These are phyloP conservation scores for Gymnoscopelus microlampas DNA, from an alignment of 2,797 vertebrate genomes.

Conservation along the genomic window DNA sequence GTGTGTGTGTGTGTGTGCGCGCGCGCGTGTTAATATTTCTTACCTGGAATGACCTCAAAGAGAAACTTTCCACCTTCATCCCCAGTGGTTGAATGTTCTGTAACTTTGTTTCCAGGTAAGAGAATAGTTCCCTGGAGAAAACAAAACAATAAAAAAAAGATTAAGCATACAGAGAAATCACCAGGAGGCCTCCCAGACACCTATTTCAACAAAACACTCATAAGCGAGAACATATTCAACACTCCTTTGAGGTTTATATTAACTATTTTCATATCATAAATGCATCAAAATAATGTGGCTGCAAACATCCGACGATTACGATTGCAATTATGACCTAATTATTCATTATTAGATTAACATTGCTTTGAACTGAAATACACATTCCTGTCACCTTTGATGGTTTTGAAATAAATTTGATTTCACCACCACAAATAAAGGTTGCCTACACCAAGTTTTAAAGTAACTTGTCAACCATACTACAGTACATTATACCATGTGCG, in stretches of 20 bases:
- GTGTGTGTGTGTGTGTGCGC: neutral
- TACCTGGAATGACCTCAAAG: slow-evolving; percentile 98
- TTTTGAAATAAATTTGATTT: too few species aligned
- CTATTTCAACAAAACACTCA: neutral
- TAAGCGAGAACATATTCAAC: too few species aligned
- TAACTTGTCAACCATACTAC: too few species aligned
- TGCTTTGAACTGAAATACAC: too few species aligned
- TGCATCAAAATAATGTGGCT: neutral
- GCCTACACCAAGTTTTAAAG: too few species aligned
- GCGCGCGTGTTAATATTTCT: slow-evolving; percentile 24
- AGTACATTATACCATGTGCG: too few species aligned
- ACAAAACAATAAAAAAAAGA: slow-evolving; percentile 18
- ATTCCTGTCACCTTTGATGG: too few species aligned
- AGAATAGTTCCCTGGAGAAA: slow-evolving; percentile 89
- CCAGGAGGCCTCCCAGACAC: slow-evolving; percentile 13
- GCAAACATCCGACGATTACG: too few species aligned
- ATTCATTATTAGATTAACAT: too few species aligned
- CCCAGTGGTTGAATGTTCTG: slow-evolving; percentile 90
- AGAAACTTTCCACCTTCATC: slow-evolving; percentile 95
- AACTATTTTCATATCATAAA: neutral
- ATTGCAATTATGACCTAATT: too few species aligned
- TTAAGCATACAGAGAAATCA: neutral
- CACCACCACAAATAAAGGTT: too few species aligned
- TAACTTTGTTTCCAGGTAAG: slow-evolving; percentile 94
- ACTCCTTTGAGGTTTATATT: too few species aligned